These are phyloP conservation scores for Lingula anatina DNA, from an alignment of 2,888 invertebrate genomes.

Conservation along the genomic window DNA sequence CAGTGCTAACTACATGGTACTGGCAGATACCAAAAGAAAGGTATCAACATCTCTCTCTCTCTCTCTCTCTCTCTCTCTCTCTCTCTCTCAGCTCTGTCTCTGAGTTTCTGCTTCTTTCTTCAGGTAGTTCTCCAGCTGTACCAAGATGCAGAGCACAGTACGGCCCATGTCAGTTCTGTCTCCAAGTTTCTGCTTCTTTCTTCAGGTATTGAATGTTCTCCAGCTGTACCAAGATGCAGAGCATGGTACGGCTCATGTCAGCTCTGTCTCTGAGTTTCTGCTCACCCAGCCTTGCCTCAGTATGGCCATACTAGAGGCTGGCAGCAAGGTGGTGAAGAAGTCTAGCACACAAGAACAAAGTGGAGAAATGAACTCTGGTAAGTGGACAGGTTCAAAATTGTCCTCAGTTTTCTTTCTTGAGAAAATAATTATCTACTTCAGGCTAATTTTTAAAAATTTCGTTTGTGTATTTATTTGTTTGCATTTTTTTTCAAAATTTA, in stretches of 20 bases:
- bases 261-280: slow-evolving; percentile 74
- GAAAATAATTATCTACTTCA: too few species aligned
- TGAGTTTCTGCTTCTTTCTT: slow-evolving; percentile 10
- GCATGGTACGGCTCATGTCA: slow-evolving; percentile 38
- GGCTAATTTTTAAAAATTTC: too few species aligned
- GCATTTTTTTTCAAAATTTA: too few species aligned
- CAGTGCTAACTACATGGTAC: slow-evolving; percentile 76
- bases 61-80: not conserved
- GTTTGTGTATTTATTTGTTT: too few species aligned
- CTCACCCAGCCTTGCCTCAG: slow-evolving; percentile 83
- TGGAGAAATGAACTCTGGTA: slow-evolving; percentile 47
- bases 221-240: slow-evolving; percentile 58
- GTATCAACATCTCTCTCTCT: slow-evolving; percentile 48
- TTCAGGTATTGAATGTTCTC: slow-evolving; percentile 72
- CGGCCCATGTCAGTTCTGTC: slow-evolving; percentile 55
- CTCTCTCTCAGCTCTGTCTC: not conserved
- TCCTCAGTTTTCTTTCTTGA: too few species aligned
- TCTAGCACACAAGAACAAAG: slow-evolving; percentile 11
- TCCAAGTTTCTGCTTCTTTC: slow-evolving; percentile 68
- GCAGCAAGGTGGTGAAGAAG: slow-evolving; percentile 34
- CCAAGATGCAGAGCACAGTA: slow-evolving; percentile 36
- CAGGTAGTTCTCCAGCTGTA: slow-evolving; percentile 68
- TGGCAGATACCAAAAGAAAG: slow-evolving; percentile 81
- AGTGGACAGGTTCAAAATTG: too few species aligned
- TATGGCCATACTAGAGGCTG: slow-evolving; percentile 77